These are phyloP conservation scores for Tineola bisselliella DNA, from an alignment of 2,888 invertebrate species.

Conservation along the genomic window DNA sequence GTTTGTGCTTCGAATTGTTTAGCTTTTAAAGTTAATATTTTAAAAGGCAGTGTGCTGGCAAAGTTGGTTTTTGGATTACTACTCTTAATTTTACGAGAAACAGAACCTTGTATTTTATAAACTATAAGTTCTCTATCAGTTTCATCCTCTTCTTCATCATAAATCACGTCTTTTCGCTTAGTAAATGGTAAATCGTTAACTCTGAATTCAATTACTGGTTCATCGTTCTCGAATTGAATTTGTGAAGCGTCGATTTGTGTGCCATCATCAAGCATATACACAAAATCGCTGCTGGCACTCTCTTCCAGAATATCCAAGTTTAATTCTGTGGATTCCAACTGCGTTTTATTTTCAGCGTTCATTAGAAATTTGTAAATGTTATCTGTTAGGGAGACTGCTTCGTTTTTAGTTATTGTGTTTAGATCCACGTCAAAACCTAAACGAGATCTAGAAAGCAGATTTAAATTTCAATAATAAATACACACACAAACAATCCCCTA, in stretches of 20 bases:
- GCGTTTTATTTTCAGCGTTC: constrained; percentile 30
- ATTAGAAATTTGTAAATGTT: constrained; percentile 52
- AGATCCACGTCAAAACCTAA: constrained; percentile 55
- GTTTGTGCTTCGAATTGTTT: constrained; percentile 52
- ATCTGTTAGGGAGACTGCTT: constrained; percentile 42
- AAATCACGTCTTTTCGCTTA: constrained; percentile 22
- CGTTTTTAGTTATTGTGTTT: constrained; percentile 48
- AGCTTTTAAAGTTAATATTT: constrained; percentile 45
- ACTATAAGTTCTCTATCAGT: constrained; percentile 18
- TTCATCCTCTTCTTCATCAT: constrained; percentile 30
- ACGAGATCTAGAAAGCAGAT: constrained; percentile 37
- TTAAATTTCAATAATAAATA: too few relatives aligned
- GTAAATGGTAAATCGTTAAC: constrained; percentile 51
- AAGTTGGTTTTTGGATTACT: constrained; percentile 43
- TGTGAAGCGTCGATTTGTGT: constrained; percentile 58
- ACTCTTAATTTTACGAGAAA: constrained; percentile 19
- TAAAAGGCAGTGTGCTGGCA: constrained; percentile 47
- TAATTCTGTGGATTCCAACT: constrained; percentile 22
- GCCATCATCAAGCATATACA: constrained; percentile 53
- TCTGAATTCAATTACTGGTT: constrained; percentile 42
- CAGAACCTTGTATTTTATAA: not conserved
- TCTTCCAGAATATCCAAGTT: constrained; percentile 29
- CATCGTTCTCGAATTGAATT: constrained; percentile 60
- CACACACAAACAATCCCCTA: too few relatives aligned
- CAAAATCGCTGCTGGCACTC: constrained; percentile 28